These are phyloP conservation scores for Limnephilus lunatus DNA, from an alignment of 2,888 invertebrate genomes.

Conservation along the genomic window DNA sequence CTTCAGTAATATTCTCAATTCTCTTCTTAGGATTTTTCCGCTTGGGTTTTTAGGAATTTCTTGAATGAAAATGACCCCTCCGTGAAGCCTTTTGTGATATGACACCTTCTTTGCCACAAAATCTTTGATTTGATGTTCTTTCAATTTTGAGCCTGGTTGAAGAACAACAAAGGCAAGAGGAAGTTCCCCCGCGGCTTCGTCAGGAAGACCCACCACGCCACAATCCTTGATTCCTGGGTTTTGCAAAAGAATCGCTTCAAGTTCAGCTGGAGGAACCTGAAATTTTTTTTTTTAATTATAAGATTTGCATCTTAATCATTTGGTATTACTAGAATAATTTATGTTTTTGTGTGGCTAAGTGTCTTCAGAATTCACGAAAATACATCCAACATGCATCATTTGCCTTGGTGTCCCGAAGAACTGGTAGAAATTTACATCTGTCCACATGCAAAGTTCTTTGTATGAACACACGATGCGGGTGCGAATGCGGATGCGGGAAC, in stretches of 20 bases:
- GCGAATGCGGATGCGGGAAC: no score
- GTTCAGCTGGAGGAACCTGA: conserved; percentile 89
- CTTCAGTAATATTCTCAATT: conserved; percentile 74
- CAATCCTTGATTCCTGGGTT: conserved; percentile 85
- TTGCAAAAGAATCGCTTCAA: conserved; percentile 87
- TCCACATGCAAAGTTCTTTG: no score
- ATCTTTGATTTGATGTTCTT: conserved; percentile 77
- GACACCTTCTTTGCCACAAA: conserved; percentile 75
- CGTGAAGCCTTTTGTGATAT: conserved; percentile 80
- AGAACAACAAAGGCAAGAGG: conserved; percentile 87
- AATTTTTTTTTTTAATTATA: background rate
- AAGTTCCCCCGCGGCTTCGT: conserved; percentile 85
- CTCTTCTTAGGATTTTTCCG: conserved; percentile 83
- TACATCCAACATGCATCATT: no score
- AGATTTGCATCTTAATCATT: background rate
- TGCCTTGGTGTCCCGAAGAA: no score
- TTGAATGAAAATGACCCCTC: conserved; percentile 82
- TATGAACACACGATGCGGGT: no score
- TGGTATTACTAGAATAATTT: no score
- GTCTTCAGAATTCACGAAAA: no score
- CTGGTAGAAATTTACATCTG: no score
- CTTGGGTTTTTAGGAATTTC: conserved; percentile 83
- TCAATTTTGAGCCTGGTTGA: conserved; percentile 75
- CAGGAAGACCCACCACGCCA: conserved; percentile 88
- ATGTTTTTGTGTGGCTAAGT: no score